phyloP scores from a whole-genome alignment of 1,140 invertebrate species.

The Eurosta solidaginis region DNA sequence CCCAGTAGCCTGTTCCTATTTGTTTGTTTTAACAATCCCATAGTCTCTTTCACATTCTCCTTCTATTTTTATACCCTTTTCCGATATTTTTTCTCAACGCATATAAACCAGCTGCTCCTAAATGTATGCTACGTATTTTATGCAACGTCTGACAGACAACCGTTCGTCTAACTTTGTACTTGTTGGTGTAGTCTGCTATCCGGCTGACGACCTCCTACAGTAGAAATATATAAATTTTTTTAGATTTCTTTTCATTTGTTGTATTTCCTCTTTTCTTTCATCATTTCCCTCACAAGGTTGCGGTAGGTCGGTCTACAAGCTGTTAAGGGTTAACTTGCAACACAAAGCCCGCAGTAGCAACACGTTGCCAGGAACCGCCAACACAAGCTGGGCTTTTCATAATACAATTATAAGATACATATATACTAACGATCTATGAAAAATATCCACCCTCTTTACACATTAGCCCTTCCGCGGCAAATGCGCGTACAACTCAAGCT shows the following conservation, averaged over 20 bases:
- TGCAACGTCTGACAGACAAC: not conserved
- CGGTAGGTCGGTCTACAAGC: not conserved
- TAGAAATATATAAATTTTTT: not conserved
- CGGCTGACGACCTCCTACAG: slow-evolving; percentile 1
- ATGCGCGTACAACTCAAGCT: no score
- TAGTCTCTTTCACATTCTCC: not conserved
- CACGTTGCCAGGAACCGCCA: not conserved
- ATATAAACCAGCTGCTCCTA: not conserved
- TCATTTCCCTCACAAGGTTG: not conserved
- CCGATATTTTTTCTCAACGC: not conserved
- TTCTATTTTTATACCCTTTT: not conserved
- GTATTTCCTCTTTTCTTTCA: not conserved
- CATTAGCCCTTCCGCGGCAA: no score
- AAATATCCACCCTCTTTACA: slow-evolving; percentile 8
- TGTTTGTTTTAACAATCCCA: slow-evolving; percentile 1
- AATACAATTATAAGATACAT: not conserved
- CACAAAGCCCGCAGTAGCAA: not conserved
- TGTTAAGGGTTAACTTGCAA: not conserved
- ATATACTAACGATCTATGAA: not conserved
- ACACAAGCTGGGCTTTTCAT: not conserved
- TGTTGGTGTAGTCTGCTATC: not conserved
- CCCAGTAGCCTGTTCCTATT: not conserved
- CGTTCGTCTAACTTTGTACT: not conserved
- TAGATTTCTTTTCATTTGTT: not conserved
- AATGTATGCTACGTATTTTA: slow-evolving; percentile 16